Percentiles rank a stretch among this genome's conserved stretches.
Evolutionary conservation across 2,888 invertebrate genomes (phyloP).

Genomic region (Bombyx huttoni): DNA sequence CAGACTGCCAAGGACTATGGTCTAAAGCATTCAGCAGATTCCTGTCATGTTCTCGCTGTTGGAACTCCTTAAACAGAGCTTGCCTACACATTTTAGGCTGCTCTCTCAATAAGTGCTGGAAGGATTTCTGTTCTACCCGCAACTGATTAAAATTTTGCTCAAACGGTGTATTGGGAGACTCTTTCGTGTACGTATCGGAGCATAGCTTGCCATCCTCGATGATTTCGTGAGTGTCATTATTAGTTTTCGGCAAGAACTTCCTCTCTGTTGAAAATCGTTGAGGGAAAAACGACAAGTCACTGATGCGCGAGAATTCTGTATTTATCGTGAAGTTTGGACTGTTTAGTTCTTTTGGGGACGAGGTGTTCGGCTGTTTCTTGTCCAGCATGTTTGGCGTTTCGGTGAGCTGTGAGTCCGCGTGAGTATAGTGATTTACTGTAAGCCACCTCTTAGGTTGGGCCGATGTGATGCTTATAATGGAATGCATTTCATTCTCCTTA

Average conservation of each 20-base stretch:
- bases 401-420: slow-evolving; percentile 18
- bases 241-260: slow-evolving; percentile 40
- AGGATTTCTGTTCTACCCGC: slow-evolving; percentile 26
- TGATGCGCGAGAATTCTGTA: slow-evolving; percentile 60
- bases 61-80: slow-evolving; percentile 48
- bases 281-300: slow-evolving; percentile 56
- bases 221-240: slow-evolving; percentile 45
- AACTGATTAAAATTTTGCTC: slow-evolving; percentile 28
- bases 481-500: slow-evolving; percentile 52
- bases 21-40: slow-evolving; percentile 26
- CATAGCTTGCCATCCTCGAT: slow-evolving; percentile 47
- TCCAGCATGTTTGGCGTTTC: slow-evolving; percentile 31
- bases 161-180: slow-evolving; percentile 48
- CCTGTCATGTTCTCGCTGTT: slow-evolving; percentile 32
- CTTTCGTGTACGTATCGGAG: slow-evolving; percentile 69
- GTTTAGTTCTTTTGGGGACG: slow-evolving; percentile 57
- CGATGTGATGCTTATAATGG: slow-evolving; percentile 42
- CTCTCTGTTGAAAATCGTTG: slow-evolving; percentile 60
- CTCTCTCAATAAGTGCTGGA: slow-evolving; percentile 29
- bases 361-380: slow-evolving; percentile 60
- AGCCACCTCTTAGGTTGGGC: slow-evolving; percentile 44
- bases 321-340: slow-evolving; percentile 63
- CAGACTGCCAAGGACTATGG: slow-evolving; percentile 46
- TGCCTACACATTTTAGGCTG: slow-evolving; percentile 48
- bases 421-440: slow-evolving; percentile 26